Percentiles rank a stretch among this genome's conserved stretches.
phyloP scores from a whole-genome alignment of 2,797 vertebrate genomes.

The Vultur gryphus region DNA sequence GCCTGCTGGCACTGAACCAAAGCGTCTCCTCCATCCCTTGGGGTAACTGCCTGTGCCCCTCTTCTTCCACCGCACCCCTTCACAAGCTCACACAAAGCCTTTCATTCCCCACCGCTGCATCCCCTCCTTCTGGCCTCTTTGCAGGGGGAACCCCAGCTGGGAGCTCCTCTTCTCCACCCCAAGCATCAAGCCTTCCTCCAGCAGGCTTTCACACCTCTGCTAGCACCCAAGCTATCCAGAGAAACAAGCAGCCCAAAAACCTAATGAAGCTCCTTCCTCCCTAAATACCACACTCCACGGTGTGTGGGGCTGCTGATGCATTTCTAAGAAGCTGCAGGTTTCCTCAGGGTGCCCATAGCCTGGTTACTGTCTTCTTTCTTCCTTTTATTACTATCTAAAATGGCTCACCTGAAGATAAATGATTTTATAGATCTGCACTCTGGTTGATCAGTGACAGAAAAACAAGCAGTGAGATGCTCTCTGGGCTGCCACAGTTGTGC shows the following conservation, averaged over 20 bases:
- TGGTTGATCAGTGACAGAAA: background rate
- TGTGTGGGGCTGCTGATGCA: rapidly evolving
- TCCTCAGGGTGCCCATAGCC: background rate
- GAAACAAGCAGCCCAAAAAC: background rate
- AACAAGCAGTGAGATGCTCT: background rate
- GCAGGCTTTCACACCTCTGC: background rate
- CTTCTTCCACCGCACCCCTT: background rate
- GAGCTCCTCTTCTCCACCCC: background rate
- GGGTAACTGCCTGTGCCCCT: background rate
- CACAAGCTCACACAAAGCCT: background rate
- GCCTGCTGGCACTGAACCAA: background rate
- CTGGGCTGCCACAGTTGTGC: background rate
- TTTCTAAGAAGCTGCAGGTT: background rate
- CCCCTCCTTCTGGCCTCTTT: background rate
- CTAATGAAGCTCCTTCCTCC: background rate
- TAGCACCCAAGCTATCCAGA: background rate
- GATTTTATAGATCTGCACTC: background rate
- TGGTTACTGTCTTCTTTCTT: background rate
- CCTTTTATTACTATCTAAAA: background rate
- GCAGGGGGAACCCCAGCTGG: rapidly evolving
- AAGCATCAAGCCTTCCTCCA: background rate
- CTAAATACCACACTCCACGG: background rate
- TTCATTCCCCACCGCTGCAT: background rate
- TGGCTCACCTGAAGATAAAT: background rate
- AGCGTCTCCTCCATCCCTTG: background rate